Conservation (phyloP, 2,888 invertebrate genomes). For the Heliothis peltigera region DNA sequence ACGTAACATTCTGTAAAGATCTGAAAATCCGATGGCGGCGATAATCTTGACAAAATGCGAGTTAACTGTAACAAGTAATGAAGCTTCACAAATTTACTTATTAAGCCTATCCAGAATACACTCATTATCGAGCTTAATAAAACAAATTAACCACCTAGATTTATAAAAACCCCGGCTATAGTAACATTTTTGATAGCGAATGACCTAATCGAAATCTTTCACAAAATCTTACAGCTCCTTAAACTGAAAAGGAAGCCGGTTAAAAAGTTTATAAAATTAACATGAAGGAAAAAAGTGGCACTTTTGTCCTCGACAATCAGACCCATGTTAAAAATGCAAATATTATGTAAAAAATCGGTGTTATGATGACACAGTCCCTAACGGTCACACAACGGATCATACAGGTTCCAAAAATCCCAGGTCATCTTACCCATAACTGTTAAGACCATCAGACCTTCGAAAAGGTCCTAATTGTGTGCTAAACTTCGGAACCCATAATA, state of each 20-base stretch:
- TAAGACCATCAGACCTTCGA: conserved; percentile 14
- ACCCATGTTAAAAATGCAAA: conserved; percentile 54
- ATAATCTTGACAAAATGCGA: conserved; percentile 26
- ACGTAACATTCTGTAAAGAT: conserved; percentile 11
- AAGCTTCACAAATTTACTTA: conserved; percentile 5
- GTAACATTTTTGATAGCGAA: too few species aligned
- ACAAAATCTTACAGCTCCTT: neutral
- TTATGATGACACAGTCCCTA: conserved; percentile 67
- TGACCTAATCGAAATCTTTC: too few species aligned
- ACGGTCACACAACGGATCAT: conserved; percentile 69
- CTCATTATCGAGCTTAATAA: neutral
- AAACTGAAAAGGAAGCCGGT: too few species aligned
- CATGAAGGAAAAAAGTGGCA: conserved; percentile 17
- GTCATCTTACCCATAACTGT: conserved; percentile 65
- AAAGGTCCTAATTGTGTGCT: conserved; percentile 38
- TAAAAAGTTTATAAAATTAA: neutral
- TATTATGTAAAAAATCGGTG: conserved; percentile 64
- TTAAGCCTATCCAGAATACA: neutral
- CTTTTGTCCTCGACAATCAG: conserved; percentile 49
- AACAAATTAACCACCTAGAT: neutral
- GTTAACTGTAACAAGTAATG: neutral
- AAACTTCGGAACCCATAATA: conserved; percentile 55
- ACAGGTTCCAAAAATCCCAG: conserved; percentile 65
- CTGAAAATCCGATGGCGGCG: conserved; percentile 7
- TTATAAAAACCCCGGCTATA: neutral